Evolutionary conservation across 2,797 vertebrate genomes (phyloP).

Genomic region (Gallinago stenura): DNA sequence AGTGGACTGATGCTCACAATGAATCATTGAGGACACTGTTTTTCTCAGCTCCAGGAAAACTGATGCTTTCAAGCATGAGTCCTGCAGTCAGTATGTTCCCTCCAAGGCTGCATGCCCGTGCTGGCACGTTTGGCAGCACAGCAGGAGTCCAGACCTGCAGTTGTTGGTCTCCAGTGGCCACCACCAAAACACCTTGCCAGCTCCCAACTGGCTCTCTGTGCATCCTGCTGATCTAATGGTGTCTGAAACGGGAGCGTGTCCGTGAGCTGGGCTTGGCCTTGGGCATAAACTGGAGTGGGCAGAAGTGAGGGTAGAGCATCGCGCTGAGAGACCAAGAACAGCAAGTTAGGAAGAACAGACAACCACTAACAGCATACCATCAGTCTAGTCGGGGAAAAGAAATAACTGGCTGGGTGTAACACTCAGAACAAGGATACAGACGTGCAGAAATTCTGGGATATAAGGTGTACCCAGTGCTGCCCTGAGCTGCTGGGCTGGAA

Average conservation of each 20-base stretch:
- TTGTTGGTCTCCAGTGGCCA: not conserved
- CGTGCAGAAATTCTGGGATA: not conserved
- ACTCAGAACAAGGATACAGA: not conserved
- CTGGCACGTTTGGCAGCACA: not conserved
- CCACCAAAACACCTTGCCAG: not conserved
- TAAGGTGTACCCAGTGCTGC: not conserved
- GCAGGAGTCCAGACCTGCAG: not conserved
- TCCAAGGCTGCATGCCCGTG: rapidly evolving
- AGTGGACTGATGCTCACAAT: not conserved
- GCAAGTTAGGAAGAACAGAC: not conserved
- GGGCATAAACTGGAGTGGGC: not conserved
- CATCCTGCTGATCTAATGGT: not conserved
- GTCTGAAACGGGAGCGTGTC: not conserved
- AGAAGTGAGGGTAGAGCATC: not conserved
- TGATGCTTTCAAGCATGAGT: not conserved
- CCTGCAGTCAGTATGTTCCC: not conserved
- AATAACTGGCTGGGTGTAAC: not conserved
- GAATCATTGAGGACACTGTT: not conserved
- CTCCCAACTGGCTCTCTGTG: not conserved
- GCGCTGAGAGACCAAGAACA: not conserved
- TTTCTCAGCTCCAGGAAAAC: not conserved
- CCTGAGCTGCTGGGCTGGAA: not conserved
- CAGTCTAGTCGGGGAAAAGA: not conserved
- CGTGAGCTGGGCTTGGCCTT: not conserved
- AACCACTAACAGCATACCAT: not conserved